Evolutionary conservation across 2,797 vertebrate species (phyloP).

Genomic region (Thaleichthys pacificus): DNA sequence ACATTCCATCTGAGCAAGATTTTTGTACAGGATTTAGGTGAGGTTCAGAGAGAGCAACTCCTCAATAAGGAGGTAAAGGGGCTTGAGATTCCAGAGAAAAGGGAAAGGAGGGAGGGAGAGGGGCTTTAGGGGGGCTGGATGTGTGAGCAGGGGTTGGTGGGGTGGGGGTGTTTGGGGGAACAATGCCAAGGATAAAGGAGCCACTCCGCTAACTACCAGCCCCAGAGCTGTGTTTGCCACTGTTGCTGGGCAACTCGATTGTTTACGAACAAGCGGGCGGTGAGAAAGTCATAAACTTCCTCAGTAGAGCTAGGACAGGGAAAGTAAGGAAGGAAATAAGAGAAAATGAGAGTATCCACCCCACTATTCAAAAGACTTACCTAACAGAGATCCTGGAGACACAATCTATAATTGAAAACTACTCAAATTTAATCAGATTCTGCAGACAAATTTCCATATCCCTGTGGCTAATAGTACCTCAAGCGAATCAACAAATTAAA

Average conservation of each 20-base stretch:
- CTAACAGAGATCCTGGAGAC: background rate
- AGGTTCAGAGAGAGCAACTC: constrained; percentile 11
- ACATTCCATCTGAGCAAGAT: background rate
- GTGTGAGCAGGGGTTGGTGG: constrained; percentile 5
- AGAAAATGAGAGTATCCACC: background rate
- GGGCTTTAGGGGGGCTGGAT: background rate
- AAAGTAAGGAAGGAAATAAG: background rate
- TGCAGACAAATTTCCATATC: constrained; percentile 47
- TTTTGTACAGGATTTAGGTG: constrained; percentile 9
- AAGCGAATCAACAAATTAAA: constrained; percentile 50
- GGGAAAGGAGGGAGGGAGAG: constrained; percentile 22
- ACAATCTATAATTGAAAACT: background rate
- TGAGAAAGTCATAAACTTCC: constrained; percentile 37
- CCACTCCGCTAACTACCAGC: constrained; percentile 12
- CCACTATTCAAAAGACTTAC: background rate
- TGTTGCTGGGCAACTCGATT: constrained; percentile 36
- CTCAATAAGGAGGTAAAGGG: constrained; percentile 43
- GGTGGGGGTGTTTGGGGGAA: constrained; percentile 15
- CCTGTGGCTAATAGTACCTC: constrained; percentile 52
- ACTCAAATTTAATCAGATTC: background rate
- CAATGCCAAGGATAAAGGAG: constrained; percentile 39
- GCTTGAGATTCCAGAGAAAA: constrained; percentile 55
- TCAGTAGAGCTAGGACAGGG: constrained; percentile 3
- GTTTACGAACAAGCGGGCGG: constrained; percentile 39
- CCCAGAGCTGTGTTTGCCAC: constrained; percentile 21